Evolutionary conservation across 2,113 vertebrate species (phyloP).

Genomic region (Trinectes maculatus): DNA sequence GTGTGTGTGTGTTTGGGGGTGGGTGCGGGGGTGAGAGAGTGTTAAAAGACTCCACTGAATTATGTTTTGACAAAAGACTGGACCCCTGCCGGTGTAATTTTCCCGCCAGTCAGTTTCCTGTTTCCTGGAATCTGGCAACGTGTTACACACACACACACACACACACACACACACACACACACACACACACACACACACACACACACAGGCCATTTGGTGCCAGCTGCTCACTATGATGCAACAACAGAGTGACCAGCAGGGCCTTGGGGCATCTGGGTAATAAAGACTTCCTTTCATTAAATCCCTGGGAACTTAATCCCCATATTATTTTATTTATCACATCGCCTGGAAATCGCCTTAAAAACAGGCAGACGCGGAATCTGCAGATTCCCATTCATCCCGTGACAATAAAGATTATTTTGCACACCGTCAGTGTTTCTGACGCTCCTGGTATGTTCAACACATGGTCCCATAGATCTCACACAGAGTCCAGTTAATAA

Average conservation of each 20-base stretch:
- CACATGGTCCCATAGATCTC: slow-evolving; percentile 16
- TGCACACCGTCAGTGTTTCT: slow-evolving; percentile 14
- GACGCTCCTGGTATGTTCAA: slow-evolving; percentile 9
- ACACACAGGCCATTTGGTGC: slow-evolving; percentile 28
- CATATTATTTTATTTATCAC: slow-evolving; percentile 44
- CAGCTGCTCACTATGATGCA: slow-evolving; percentile 71
- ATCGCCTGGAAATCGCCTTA: slow-evolving; percentile 51
- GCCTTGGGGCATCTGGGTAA: slow-evolving; percentile 50
- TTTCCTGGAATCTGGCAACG: slow-evolving; percentile 69
- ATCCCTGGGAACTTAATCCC: slow-evolving; percentile 65
- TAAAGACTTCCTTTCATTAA: slow-evolving; percentile 68
- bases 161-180: slow-evolving; percentile 39
- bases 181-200: slow-evolving; percentile 38
- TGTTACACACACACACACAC: slow-evolving; percentile 40
- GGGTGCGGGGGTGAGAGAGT: neutral
- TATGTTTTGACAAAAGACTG: slow-evolving; percentile 66
- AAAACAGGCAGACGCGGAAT: slow-evolving; percentile 22
- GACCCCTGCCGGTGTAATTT: slow-evolving; percentile 60
- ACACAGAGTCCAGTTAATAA: no score
- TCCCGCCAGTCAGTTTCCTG: slow-evolving; percentile 74
- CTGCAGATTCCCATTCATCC: slow-evolving; percentile 43
- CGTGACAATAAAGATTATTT: slow-evolving; percentile 51
- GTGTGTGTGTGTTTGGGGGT: neutral
- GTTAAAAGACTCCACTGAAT: slow-evolving; percentile 53
- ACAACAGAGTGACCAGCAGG: slow-evolving; percentile 46